Conservation (phyloP, 1,140 invertebrate species). For the Apis laboriosa region DNA sequence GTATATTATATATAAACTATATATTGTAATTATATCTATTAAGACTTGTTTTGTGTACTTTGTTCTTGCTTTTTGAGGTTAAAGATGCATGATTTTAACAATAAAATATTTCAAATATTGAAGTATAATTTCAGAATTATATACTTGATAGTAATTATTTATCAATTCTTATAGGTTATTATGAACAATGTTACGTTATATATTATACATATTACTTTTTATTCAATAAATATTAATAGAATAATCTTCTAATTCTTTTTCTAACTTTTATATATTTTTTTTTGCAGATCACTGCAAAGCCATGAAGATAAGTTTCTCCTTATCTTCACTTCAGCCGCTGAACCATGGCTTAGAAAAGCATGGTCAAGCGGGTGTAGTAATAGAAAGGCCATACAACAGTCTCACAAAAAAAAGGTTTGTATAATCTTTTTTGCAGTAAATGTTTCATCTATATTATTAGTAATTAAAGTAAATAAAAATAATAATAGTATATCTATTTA, state of each 20-base stretch:
- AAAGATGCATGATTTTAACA: not conserved
- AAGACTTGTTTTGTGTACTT: not conserved
- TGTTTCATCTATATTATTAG: not conserved
- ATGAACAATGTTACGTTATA: not conserved
- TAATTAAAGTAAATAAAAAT: too few species aligned
- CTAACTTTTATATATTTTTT: not conserved
- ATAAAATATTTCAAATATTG: not conserved
- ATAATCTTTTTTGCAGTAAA: not conserved
- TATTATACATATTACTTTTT: not conserved
- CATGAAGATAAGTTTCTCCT: slow-evolving; percentile 82
- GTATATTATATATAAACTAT: not conserved
- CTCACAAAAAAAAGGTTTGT: slow-evolving; percentile 84
- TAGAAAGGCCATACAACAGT: slow-evolving; percentile 85
- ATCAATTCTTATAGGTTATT: not conserved
- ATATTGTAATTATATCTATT: not conserved
- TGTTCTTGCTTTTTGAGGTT: not conserved
- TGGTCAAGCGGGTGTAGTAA: slow-evolving; percentile 79
- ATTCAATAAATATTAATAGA: too few species aligned
- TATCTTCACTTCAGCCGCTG: slow-evolving; percentile 82
- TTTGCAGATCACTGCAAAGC: slow-evolving; percentile 73
- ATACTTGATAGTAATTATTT: not conserved
- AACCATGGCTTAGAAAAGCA: slow-evolving; percentile 80
- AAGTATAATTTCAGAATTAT: not conserved
- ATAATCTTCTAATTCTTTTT: too few species aligned
- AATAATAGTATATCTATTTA: not conserved